Conservation (phyloP, 2,113 vertebrate genomes). For the Ochotona princeps region DNA sequence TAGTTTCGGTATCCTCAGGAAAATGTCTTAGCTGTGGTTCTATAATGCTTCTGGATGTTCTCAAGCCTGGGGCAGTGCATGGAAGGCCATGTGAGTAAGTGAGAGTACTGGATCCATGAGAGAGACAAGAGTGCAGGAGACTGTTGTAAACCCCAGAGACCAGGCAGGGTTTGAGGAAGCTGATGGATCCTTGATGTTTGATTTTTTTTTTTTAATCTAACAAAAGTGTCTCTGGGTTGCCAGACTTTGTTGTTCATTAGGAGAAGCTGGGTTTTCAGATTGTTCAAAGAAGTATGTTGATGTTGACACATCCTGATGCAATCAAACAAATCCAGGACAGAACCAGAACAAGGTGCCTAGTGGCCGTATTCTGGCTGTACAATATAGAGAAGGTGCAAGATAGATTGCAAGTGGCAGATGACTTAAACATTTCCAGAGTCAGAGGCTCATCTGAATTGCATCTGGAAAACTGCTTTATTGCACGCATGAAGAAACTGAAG, state of each 20-base stretch:
- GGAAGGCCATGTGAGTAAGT: neutral
- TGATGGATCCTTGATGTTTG: neutral
- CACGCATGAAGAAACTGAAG: neutral
- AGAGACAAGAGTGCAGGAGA: neutral
- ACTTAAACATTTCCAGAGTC: neutral
- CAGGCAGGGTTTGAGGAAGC: fast-evolving
- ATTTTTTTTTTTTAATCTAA: neutral
- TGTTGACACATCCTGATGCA: neutral
- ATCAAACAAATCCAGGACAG: neutral
- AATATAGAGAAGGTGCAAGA: neutral
- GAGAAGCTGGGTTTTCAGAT: neutral
- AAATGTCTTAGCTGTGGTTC: neutral
- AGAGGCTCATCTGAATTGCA: neutral
- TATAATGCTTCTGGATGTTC: neutral
- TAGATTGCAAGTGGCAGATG: neutral
- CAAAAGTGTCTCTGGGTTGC: neutral
- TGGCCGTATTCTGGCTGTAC: neutral
- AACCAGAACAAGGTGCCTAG: neutral
- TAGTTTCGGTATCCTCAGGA: neutral
- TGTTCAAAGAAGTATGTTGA: neutral
- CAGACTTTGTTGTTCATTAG: neutral
- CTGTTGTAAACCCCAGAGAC: neutral
- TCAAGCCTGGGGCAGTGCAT: neutral
- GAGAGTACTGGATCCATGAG: neutral
- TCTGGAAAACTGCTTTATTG: neutral